These are phyloP conservation scores for Aurelia sp. DNA, from an alignment of 30 jellyfish, hydroid and myxozoan genomes.

Conservation along the genomic window DNA sequence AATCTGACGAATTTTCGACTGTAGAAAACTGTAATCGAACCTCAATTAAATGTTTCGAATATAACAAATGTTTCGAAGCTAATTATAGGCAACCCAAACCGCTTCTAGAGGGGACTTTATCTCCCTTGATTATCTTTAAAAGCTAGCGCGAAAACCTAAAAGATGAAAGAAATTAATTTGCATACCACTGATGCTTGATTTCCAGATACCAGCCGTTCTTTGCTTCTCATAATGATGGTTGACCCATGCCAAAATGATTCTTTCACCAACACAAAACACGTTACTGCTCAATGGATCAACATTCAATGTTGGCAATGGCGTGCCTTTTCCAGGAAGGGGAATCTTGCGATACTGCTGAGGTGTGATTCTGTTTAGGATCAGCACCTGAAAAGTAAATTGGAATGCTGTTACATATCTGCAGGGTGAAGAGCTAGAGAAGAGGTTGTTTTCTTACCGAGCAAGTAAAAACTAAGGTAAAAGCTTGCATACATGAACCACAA, in stretches of 20 bases:
- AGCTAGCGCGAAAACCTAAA: too few relatives aligned
- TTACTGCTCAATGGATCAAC: constrained; percentile 96
- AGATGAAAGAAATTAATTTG: not conserved
- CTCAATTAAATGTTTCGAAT: too few relatives aligned
- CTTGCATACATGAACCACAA: too few relatives aligned
- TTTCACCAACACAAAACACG: constrained; percentile 82
- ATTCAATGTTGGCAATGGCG: constrained; percentile 74
- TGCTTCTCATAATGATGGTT: constrained; percentile 91
- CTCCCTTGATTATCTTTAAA: too few relatives aligned
- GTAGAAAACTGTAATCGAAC: too few relatives aligned
- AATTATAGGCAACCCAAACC: too few relatives aligned
- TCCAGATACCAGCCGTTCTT: constrained; percentile 67
- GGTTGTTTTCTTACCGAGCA: too few relatives aligned
- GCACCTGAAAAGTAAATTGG: constrained; percentile 45
- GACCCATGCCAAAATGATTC: constrained; percentile 84
- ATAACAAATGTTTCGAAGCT: too few relatives aligned
- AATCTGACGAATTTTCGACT: too few relatives aligned
- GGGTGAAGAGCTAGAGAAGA: too few relatives aligned
- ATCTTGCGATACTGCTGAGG: constrained; percentile 72
- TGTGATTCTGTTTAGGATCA: constrained; percentile 72
- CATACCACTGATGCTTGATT: constrained; percentile 60
- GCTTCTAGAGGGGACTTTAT: too few relatives aligned
- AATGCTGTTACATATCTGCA: not conserved
- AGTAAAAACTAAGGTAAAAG: too few relatives aligned
- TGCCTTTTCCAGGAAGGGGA: constrained; percentile 45